These are phyloP conservation scores for Tetramorium alpestre DNA, from an alignment of 1,140 invertebrate species.

Conservation along the genomic window DNA sequence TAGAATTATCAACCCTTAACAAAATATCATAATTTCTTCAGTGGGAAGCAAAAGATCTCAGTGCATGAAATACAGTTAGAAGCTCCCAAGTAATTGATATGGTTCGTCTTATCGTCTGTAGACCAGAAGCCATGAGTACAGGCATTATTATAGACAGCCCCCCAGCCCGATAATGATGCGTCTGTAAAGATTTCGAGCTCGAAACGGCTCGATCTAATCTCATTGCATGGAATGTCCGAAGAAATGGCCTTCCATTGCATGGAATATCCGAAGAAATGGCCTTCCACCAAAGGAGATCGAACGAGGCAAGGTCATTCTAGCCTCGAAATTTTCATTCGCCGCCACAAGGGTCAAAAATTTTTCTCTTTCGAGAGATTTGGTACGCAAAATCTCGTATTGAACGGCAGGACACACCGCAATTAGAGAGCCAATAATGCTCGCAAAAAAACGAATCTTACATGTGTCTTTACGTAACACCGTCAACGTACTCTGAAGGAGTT, in stretches of 20 bases:
- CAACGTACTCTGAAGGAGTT: no score
- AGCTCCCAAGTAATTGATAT: conserved; percentile 3
- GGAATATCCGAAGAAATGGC: background rate
- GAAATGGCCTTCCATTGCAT: background rate
- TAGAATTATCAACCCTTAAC: no score
- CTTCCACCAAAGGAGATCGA: background rate
- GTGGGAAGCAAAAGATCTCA: background rate
- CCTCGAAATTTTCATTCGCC: background rate
- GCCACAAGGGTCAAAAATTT: background rate
- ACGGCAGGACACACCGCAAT: no score
- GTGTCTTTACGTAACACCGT: no score
- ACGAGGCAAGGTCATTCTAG: background rate
- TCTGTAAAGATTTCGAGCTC: background rate
- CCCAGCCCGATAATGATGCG: background rate
- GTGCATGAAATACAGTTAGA: background rate
- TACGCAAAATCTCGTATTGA: no score
- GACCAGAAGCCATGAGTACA: background rate
- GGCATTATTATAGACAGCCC: background rate
- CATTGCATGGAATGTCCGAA: background rate
- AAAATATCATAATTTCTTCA: background rate
- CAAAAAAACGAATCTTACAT: no score
- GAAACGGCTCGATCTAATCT: background rate
- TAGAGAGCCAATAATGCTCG: no score
- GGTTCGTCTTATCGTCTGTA: background rate
- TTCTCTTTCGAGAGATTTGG: background rate